A percentile compares a stretch with the other conserved stretches of the same genome.
Evolutionary conservation across 2,113 vertebrate species (phyloP).

Genomic region (Gnathonemus echidnorhynchus): DNA sequence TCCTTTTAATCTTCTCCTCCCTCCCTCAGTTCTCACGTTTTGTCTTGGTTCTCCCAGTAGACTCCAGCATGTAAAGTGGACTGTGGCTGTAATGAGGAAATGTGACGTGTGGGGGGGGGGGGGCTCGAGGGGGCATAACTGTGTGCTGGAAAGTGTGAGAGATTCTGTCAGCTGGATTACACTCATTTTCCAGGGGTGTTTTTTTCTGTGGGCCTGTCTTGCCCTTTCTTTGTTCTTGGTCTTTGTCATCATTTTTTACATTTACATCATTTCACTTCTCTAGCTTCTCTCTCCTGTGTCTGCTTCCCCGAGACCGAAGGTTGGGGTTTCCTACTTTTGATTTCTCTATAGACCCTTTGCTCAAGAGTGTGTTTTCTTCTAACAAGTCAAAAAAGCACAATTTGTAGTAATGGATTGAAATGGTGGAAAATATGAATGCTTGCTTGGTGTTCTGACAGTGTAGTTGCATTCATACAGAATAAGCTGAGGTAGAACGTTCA

Average conservation of each 20-base stretch:
- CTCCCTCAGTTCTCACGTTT: constrained; percentile 53
- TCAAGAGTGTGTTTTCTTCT: neutral
- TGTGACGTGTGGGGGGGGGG: neutral
- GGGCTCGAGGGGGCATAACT: neutral
- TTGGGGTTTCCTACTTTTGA: neutral
- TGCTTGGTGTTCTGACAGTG: neutral
- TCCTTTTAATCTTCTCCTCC: constrained; percentile 37
- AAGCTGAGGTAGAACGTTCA: neutral
- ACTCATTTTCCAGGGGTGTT: neutral
- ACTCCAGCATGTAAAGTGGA: neutral
- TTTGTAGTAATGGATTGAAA: neutral
- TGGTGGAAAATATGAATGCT: neutral
- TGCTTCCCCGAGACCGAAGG: neutral
- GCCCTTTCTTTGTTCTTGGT: neutral
- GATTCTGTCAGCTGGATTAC: neutral
- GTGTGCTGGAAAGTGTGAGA: neutral
- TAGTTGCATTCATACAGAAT: neutral
- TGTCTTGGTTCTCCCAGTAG: neutral
- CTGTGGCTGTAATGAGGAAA: neutral
- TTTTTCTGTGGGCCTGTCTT: neutral
- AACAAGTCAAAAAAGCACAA: neutral
- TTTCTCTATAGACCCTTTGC: neutral
- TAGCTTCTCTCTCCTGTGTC: neutral
- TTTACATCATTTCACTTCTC: constrained; percentile 9
- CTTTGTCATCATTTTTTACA: neutral